Percentiles rank a stretch among this genome's conserved stretches.
phyloP scores from a whole-genome alignment of 2,888 invertebrate species.

The Adineta ricciae region DNA sequence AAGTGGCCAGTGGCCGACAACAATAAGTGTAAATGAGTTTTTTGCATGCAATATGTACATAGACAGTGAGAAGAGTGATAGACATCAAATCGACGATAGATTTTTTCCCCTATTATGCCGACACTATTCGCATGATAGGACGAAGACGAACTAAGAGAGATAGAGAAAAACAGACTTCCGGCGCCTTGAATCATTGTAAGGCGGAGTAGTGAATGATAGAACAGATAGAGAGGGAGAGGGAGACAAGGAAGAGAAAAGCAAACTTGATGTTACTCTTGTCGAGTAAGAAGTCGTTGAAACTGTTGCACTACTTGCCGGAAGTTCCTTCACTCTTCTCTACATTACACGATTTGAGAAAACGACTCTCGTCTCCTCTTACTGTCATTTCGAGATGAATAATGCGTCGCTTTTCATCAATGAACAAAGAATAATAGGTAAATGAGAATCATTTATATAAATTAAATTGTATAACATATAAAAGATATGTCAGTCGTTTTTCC shows the following conservation, averaged over 20 bases:
- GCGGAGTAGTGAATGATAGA: not conserved
- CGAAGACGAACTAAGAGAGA: not conserved
- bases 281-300: not conserved
- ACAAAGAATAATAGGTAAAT: not conserved
- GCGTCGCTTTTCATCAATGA: not conserved
- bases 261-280: not conserved
- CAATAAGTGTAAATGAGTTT: slow-evolving; percentile 8
- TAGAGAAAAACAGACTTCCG: not conserved
- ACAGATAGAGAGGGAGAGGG: not conserved
- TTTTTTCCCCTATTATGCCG: not conserved
- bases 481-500: not conserved
- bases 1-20: not conserved
- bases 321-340: not conserved
- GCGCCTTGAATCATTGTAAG: not conserved
- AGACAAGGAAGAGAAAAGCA: not conserved
- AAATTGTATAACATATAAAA: not conserved
- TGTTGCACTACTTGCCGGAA: not conserved
- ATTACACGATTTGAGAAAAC: slow-evolving; percentile 2
- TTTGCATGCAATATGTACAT: not conserved
- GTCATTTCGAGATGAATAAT: not conserved
- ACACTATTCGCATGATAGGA: not conserved
- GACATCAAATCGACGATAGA: not conserved
- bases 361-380: slow-evolving; percentile 9
- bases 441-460: not conserved
- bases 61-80: not conserved